Evolutionary conservation across 2,888 invertebrate genomes (phyloP).

Genomic region (Endomychus coccineus): DNA sequence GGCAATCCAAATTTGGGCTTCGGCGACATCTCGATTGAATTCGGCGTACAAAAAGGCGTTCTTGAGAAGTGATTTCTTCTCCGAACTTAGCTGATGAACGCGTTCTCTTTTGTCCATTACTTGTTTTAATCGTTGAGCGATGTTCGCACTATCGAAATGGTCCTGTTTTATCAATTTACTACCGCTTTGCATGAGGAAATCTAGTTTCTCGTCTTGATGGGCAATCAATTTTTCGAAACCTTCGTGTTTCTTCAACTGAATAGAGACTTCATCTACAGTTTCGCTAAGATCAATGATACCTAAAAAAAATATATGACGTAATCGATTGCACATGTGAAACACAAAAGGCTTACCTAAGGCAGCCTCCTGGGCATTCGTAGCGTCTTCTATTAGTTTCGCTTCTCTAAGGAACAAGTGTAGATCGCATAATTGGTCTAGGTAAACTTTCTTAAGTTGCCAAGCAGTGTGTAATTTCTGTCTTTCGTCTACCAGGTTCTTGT

Average conservation of each 20-base stretch:
- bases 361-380: constrained; percentile 82
- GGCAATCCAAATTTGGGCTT: constrained; percentile 85
- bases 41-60: constrained; percentile 79
- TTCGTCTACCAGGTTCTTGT: constrained; percentile 69
- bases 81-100: constrained; percentile 60
- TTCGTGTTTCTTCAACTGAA: constrained; percentile 85
- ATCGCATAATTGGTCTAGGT: constrained; percentile 84
- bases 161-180: constrained; percentile 80
- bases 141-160: constrained; percentile 82
- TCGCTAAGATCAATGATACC: constrained; percentile 62
- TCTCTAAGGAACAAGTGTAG: constrained; percentile 91
- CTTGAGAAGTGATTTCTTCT: constrained; percentile 61
- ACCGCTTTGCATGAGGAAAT: constrained; percentile 74
- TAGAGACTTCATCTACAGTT: constrained; percentile 83
- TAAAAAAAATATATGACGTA: constrained; percentile 11
- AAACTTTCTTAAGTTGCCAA: constrained; percentile 84
- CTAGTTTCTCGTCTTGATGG: constrained; percentile 82
- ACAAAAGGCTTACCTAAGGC: constrained; percentile 52
- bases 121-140: constrained; percentile 66
- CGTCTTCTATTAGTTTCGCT: constrained; percentile 84
- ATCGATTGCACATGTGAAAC: too few relatives aligned
- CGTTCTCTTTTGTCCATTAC: constrained; percentile 64
- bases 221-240: constrained; percentile 87
- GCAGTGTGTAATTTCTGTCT: constrained; percentile 70
- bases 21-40: constrained; percentile 86